Base-by-base conservation (phyloP, 2,797 vertebrate genomes). In the Pagetopsis macropterus region DNA sequence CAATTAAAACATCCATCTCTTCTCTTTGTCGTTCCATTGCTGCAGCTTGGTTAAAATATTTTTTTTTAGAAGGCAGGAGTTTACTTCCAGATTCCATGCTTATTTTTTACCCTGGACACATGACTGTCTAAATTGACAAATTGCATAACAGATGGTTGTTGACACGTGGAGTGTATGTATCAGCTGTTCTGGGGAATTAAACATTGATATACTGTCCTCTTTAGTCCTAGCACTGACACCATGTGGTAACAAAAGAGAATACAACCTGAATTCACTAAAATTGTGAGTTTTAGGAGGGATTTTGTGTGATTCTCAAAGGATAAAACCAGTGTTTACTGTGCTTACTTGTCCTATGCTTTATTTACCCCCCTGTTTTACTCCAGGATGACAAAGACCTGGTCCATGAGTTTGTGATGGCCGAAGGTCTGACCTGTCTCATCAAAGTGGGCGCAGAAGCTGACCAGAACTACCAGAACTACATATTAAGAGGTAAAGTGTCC, bases 381-480 rank as follows among this genome's bases (percentile, higher is more conserved):
- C 80, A 98, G 97, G 97, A 98, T 90, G 97, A 99, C 94, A 99
- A 98, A 86, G 97, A 99, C 84, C 94, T 99, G 94, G 97, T 99
- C 79, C 97, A 99, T 73, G 97, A 98, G 84, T 99, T 99, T 92
- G 97, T 99, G 72, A 90, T 97, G 9, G 97, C 97, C 9, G 97
- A 98, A 89, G 97, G 97, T 78, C 93, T 99, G 88, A 96, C 96
- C 0, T 99, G 97, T 89, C 94, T 99, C 87, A 97, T 99, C 89
- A 98, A 98, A 85, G 97, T 99, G 70, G 97, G 97, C 90, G 96
- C 96, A 16, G 97, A 98, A 72, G 96, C 97, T 0, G 97, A 98
- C 89, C 97, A 98, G 93, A 99, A 99, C 91, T 98, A 99, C 76
- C 97, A 99, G 93, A 98, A 98, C 93, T 99, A 99, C 93, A 99